These are phyloP conservation scores for Onychomys torridus DNA, from an alignment of 2,797 vertebrate species.

Conservation along the genomic window DNA sequence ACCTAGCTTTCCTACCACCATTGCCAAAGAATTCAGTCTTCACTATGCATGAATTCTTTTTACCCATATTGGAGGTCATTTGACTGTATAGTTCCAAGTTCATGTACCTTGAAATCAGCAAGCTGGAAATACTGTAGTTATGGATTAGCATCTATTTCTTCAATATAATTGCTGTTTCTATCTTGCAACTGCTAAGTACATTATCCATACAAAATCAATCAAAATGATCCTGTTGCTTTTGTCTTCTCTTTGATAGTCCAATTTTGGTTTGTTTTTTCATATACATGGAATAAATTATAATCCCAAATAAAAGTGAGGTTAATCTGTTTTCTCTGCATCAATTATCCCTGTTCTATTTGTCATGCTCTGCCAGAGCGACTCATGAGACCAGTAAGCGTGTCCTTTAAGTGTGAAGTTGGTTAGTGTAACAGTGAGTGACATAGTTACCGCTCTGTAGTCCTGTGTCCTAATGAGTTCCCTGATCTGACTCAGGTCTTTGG, in stretches of 20 bases:
- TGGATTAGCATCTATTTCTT: neutral
- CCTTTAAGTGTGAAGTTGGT: neutral
- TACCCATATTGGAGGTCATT: neutral
- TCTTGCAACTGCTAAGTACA: neutral
- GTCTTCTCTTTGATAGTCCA: neutral
- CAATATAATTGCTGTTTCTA: neutral
- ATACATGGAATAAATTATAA: neutral
- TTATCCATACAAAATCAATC: neutral
- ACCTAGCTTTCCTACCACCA: neutral
- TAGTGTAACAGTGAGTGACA: neutral
- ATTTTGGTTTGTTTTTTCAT: neutral
- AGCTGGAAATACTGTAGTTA: neutral
- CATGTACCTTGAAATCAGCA: neutral
- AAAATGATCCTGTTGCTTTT: neutral
- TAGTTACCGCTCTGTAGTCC: neutral
- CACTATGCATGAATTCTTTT: neutral
- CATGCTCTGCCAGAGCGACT: neutral
- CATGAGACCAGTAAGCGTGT: neutral
- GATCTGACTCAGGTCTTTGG: neutral
- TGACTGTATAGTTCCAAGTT: neutral
- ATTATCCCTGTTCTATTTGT: neutral
- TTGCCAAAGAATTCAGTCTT: neutral
- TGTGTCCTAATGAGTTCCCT: neutral
- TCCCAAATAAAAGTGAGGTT: neutral
- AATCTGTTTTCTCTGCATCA: neutral